Evolutionary conservation across 2,797 vertebrate species (phyloP).

Genomic region (Ceyx erithaca): DNA sequence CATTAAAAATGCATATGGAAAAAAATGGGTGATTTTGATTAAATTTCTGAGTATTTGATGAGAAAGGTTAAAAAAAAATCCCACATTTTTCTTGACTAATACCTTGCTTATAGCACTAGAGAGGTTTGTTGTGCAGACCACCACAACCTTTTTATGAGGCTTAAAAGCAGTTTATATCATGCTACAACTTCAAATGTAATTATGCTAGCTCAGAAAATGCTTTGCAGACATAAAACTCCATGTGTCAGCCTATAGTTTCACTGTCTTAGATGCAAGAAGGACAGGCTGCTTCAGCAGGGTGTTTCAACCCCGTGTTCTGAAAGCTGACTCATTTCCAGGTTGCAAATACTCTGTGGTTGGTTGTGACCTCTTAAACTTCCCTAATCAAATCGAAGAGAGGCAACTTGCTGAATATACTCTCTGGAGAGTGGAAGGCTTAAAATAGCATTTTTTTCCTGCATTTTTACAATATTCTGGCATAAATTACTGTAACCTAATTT

Average conservation of each 20-base stretch:
- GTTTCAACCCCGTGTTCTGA: rapidly evolving
- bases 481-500: neutral
- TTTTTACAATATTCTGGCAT: neutral
- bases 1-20: slow-evolving; percentile 25
- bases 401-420: neutral
- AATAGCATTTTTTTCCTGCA: neutral
- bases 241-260: neutral
- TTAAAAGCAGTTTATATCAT: slow-evolving; percentile 46
- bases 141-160: slow-evolving; percentile 25
- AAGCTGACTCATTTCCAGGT: neutral
- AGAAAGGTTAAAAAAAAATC: slow-evolving; percentile 22
- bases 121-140: slow-evolving; percentile 35
- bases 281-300: neutral
- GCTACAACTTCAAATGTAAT: slow-evolving; percentile 35
- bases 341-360: neutral
- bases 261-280: neutral
- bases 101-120: slow-evolving; percentile 11
- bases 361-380: neutral
- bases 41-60: slow-evolving; percentile 28
- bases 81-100: slow-evolving; percentile 31
- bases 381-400: slow-evolving; percentile 1
- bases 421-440: neutral
- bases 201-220: slow-evolving; percentile 12
- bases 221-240: slow-evolving; percentile 11
- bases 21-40: slow-evolving; percentile 14